phyloP scores from a whole-genome alignment of 1,140 invertebrate genomes.

The Sipha flava region DNA sequence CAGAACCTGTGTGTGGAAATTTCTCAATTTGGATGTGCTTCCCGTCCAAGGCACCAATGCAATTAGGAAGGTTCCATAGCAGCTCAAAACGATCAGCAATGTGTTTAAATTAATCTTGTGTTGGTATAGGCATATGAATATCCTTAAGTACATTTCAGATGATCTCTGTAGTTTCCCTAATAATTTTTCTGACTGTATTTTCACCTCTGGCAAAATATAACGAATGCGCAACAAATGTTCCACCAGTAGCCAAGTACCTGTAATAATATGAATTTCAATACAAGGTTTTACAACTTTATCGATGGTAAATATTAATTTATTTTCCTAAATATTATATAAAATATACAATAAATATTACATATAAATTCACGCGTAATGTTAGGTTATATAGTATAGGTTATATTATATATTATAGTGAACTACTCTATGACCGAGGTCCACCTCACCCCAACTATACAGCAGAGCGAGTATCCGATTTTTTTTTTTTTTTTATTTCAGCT shows the following conservation, averaged over 20 bases:
- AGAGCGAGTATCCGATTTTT: no score
- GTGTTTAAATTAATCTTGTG: slow-evolving; percentile 36
- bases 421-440: no score
- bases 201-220: slow-evolving; percentile 17
- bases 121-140: slow-evolving; percentile 33
- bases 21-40: slow-evolving; percentile 45
- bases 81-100: slow-evolving; percentile 37
- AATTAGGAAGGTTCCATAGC: slow-evolving; percentile 42
- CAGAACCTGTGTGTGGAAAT: not conserved
- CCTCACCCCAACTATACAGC: no score
- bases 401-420: no score
- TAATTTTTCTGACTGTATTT: slow-evolving; percentile 4
- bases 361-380: no score
- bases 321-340: no score
- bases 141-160: slow-evolving; percentile 31
- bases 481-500: not conserved
- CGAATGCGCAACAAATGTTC: not conserved
- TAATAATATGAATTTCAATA: no score
- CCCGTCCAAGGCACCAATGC: slow-evolving; percentile 43
- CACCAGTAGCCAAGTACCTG: slow-evolving; percentile 9
- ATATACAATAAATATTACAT: no score
- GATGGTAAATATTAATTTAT: no score
- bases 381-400: no score
- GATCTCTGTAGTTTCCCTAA: slow-evolving; percentile 21
- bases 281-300: no score